Evolutionary conservation across 2,888 invertebrate genomes (phyloP), one percentile per base, ranked within the genome.

Genomic region (Globia sparganii): DNA sequence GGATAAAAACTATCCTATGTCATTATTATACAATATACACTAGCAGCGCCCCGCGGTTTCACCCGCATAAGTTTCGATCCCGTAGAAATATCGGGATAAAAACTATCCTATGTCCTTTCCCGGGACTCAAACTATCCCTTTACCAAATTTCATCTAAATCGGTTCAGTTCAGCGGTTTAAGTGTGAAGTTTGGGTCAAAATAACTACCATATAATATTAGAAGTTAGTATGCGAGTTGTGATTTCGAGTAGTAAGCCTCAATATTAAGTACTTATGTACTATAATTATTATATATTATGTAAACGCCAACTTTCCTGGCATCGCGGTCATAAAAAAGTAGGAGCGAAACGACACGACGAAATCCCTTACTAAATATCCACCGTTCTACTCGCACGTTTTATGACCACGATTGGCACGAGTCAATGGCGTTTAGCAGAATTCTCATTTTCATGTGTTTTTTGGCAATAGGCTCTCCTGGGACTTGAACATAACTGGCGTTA

Each of bases 221-320:
- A 62, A 28, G 72, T 72, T 66, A 84, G 65, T 78, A 40, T 76
- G 53, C 37, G 31, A 76, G 49, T 69, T 84, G 64, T 79, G 59
- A 82, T 83, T 70, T 74, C 0, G 71, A 79, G 75, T 56, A 9
- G 40, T 40, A 75, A 83, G 80, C 81, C 81, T 83, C 83, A 61
- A 58, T 70, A 53, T 78, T 62, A 83, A 28, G 64, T 58, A 70
- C 37, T 75, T 64, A 64, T 13, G 13, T 64, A 53, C 34, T 77
- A 62, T 37, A 9, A 73, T 37, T 25, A 21, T 28, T 3, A 49
- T 49, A 0, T n/a, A n/a, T n/a, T 58, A 21, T 8, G 2, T 28
- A 40, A 46, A 49, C 11, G 9, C 9, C 18, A 28, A 69, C 0
- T 2, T 8, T 28, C 9, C 6, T n/a, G 8, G 11, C 9, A 72